Base-by-base conservation (phyloP, 2,113 vertebrate genomes). In the Desmodus rotundus region DNA sequence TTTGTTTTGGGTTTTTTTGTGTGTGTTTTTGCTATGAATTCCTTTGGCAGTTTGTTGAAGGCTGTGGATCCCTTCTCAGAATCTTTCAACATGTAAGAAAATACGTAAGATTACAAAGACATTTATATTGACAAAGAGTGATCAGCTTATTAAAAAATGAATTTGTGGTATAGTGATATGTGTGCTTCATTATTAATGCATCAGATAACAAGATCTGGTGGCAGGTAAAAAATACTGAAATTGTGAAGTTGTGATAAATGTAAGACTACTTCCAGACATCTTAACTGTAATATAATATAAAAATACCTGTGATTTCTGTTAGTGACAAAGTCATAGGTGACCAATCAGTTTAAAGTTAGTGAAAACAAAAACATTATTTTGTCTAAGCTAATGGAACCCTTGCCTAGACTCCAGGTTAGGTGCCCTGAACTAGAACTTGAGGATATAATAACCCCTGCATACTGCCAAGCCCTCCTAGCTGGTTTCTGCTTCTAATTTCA, bases 21-120 rank as follows among this genome's bases (percentile, higher is more conserved):
- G 56, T 58, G 56, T 58, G 19, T 65, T 92, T 74, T 73, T 63
- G 33, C 36, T 38, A 45, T 73, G 33, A 58, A 19, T 81, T 45
- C 65, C 65, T 86, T 73, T 70, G 80, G 26, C 26, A 6, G 13
- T 73, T 63, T 87, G 45, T 87, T 63, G 89, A 92, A 81, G 56
- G 10, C 45, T 54, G 36, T 65, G 43, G 50, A 52, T 31, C 3
- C 31, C 28, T 86, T 86, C 8, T 73, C 45, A 82, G 74, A 87
- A 92, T 91, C 22, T 95, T 81, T 67, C 50, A 65, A 20, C 26
- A 31, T 82, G 19, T 87, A 74, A 91, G 47, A 87, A 95, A 94
- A 72, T 72, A 68, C 41, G n/a, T 7, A 47, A 14, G 12, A 52
- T 80, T 72, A 70, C 28, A n/a, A 81, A 77, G 70, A 36, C 38